Base-by-base conservation (phyloP, 2,797 vertebrate genomes). In the Urophycis tenuis region DNA sequence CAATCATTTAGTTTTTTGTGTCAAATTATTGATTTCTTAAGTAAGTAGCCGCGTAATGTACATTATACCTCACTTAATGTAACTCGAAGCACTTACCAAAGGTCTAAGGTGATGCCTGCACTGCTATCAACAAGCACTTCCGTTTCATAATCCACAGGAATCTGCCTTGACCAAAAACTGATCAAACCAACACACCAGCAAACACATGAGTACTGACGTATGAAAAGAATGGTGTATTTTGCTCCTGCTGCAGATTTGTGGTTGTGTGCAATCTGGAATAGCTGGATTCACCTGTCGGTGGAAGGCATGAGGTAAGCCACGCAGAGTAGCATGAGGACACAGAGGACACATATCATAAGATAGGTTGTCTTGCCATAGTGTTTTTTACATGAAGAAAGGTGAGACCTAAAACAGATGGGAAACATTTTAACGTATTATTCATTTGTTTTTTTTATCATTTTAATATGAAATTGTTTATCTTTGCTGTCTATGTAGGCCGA, bases 61-160 rank as follows among this genome's bases (percentile, higher is more conserved):
- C 11, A 41, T 14, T 41, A 41, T 41, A 12, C 11, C 39, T 14
- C 15, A 41, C 39, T 14, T 9, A 31, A 30, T 70, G 9, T 15
- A 70, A 32, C 12, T 31, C 71, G 8, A n/a, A 25, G 19, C 29
- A 9, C 87, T 82, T 81, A 92, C 92, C 79, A 25, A 22, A 92
- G 78, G 60, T 90, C n/a, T 1, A 93, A 86, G n/a, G 9, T 80
- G n/a, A 77, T 35, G 49, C 92, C 91, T 31, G 81, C 76, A 6
- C 22, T 45, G 79, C 85, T 77, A 45, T 81, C 89, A n/a, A n/a
- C 72, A 81, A 41, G 33, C 1, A 49, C 80, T 89, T 73, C 78
- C 71, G 74, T 41, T 71, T 49, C 25, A 81, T 33, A 73, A 0
- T 82, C 78, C 91, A 93, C 91, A 0, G 89, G 89, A 1, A 89